phyloP scores from a whole-genome alignment of 2,888 invertebrate species.

The Lepas anatifera region DNA sequence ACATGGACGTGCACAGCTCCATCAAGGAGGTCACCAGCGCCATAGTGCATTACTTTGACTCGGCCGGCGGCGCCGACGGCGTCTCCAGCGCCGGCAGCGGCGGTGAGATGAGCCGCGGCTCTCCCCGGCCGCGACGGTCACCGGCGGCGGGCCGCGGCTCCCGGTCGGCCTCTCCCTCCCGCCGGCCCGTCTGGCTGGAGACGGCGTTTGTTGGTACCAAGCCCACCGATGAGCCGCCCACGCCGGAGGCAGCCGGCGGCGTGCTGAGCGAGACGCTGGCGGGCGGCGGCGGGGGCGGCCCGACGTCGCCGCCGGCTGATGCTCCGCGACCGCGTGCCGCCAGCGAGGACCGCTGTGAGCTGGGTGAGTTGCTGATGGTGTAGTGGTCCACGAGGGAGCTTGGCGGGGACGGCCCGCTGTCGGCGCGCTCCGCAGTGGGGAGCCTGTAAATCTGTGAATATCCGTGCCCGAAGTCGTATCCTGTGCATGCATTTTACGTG shows the following conservation, averaged over 20 bases:
- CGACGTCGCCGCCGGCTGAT: constrained; percentile 22
- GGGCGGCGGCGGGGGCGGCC: constrained; percentile 9
- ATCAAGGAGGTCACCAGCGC: constrained; percentile 88
- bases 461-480: too few species aligned
- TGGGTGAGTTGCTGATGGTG: constrained; percentile 12
- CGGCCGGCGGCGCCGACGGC: constrained; percentile 30
- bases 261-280: constrained; percentile 1
- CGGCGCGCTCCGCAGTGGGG: too few species aligned
- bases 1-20: constrained; percentile 60
- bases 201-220: constrained; percentile 80
- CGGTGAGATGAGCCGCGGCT: constrained; percentile 37
- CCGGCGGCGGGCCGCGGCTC: background rate
- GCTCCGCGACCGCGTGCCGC: constrained; percentile 19
- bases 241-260: constrained; percentile 14
- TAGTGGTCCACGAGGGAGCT: background rate
- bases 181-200: constrained; percentile 68
- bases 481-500: background rate
- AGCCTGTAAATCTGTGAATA: too few species aligned
- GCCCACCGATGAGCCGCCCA: constrained; percentile 64
- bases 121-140: constrained; percentile 15
- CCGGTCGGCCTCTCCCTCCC: constrained; percentile 18
- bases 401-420: too few species aligned
- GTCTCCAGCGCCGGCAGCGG: constrained; percentile 29
- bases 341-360: constrained; percentile 8
- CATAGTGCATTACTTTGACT: constrained; percentile 70